Base-by-base conservation (phyloP, 1,140 invertebrate genomes). In the Temnothorax longispinosus region DNA sequence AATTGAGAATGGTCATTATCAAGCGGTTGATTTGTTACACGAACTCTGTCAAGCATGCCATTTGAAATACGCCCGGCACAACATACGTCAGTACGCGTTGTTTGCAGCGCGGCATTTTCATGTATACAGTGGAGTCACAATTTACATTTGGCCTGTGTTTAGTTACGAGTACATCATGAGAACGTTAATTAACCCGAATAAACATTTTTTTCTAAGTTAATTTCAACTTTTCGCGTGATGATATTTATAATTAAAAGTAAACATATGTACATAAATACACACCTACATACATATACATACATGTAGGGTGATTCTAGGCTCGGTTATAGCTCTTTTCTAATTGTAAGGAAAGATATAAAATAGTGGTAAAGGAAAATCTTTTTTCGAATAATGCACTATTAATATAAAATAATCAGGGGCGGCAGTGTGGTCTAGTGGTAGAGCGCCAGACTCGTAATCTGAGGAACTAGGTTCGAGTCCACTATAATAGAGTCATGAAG, bases 1-100 rank as follows among this genome's bases (percentile, higher is more conserved):
- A 78, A 60, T 76, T 60, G 56, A 56, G 13, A 60, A 64, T 50
- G 58, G 38, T 64, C 18, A 78, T 78, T 35, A 47, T 64, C 27
- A 50, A 62, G 41, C 58, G 44, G 58, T 50, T 78, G 41, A 78
- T 62, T 47, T 13, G 58, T 47, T 47, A 77, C 41, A 15, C 54
- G 56, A 47, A 62, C 56, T 76, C 56, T 60, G 38, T 62, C 56
- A 47, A 47, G 56, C 56, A 13, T 32, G n/a, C 54, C 4, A 50
- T 47, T 47, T 32, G 15, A 47, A 47, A 47, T 50, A 27, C 41
- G 10, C 44, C 27, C 27, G 58, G 44, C 44, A n/a, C 2, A 64
- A 62, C 27, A 1, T 62, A 50, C 27, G 58, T 78, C 75, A 62
- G 27, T 50, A 32, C 10, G 15, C 10, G 60, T 64, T 64, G 32